Conservation (phyloP, 1,140 invertebrate species). For the Cryptotermes secundus region DNA sequence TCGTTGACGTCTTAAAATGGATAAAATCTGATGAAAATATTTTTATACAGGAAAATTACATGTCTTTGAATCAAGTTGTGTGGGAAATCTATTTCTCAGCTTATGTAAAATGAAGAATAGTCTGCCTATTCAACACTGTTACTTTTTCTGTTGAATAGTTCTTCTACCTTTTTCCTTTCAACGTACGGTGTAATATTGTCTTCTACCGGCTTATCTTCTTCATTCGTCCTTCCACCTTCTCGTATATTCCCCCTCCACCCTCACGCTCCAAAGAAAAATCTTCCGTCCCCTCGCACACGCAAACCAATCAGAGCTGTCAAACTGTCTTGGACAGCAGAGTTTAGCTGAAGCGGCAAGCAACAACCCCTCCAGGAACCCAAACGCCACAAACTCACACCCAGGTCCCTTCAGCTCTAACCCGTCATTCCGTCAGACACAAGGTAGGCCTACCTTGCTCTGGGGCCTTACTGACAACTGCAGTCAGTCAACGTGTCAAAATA, state of each 20-base stretch:
- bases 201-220: background rate
- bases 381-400: background rate
- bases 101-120: background rate
- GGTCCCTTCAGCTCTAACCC: background rate
- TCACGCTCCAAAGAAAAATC: background rate
- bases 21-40: too few relatives aligned
- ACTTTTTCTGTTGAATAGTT: background rate
- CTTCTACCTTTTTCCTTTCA: background rate
- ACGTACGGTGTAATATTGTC: background rate
- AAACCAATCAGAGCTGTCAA: background rate
- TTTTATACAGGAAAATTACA: too few relatives aligned
- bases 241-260: background rate
- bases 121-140: background rate
- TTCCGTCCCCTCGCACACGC: background rate
- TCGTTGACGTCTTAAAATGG: too few relatives aligned
- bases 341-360: background rate
- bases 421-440: background rate
- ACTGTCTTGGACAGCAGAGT: background rate
- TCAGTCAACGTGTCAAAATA: slow-evolving; percentile 3
- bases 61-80: too few relatives aligned
- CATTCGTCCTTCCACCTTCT: background rate
- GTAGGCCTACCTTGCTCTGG: background rate
- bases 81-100: background rate
- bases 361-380: background rate
- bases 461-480: background rate